Base-by-base conservation (phyloP, 2,797 vertebrate species). In the Scomberomorus guttatus region DNA sequence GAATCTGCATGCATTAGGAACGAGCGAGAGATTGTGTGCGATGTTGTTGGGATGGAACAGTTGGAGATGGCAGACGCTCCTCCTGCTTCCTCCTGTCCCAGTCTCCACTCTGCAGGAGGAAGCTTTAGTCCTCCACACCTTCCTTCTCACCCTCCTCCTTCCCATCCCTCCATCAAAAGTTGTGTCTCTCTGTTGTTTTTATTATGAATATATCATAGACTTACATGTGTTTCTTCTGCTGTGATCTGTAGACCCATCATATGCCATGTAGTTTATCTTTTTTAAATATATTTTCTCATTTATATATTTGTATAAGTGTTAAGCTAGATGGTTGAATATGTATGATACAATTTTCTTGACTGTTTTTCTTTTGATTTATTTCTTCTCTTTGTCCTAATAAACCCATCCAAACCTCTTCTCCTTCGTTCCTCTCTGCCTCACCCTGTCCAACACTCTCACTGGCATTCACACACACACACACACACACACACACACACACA, bases 11-110 rank as follows among this genome's bases (percentile, higher is more conserved):
- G 65, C 65, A 76, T 80, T 51, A 85, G 65, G 57, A 76, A 14
- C 24, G 65, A 67, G 83, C 2, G 55, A 61, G 72, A 82, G 74
- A 78, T 55, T 69, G 61, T 69, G 68, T 61, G 82, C 37, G 56
- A 81, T 72, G 77, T 72, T 80, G 77, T 81, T 4, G 48, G 77
- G 83, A 80, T 59, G 80, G 80, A 93, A 87, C 90, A 91, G 90
- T 93, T 90, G 89, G 89, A 89, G 82, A 90, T 22, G 84, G 74
- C 89, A 91, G 92, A 90, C 81, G 80, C 87, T 80, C 81, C 77
- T 75, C 78, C 86, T 90, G 85, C 83, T 81, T 85, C 85, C 83
- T 92, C 89, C 87, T 83, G 83, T 88, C 82, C 85, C 42, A 27
- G 82, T 77, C 85, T 90, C 78, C 74, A 63, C 82, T 77, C 88